Base-by-base conservation (phyloP, 2,888 invertebrate genomes). In the Aspidapion aeneum region DNA sequence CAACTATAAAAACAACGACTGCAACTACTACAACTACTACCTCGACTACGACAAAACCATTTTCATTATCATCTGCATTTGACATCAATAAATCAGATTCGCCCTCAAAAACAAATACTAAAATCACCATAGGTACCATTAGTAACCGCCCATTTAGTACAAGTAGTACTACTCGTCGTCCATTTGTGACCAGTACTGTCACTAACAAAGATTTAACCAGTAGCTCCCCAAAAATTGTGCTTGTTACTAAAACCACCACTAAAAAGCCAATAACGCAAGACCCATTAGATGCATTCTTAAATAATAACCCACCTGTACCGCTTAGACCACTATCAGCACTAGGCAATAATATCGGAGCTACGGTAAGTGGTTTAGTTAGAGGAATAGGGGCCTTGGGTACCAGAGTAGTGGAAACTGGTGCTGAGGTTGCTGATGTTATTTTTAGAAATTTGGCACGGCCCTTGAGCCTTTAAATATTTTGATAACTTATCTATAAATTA, bases 401-500 rank as follows among this genome's bases (percentile, higher is more conserved):
- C 9, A 75, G 73, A 64, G 77, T 78, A 7, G 73, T 79, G 57
- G 71, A 73, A 66, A 76, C 78, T 7, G 78, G 79, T 20, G 75
- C 75, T 48, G 73, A 75, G 68, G 72, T 80, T 59, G 79, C 79
- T 21, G 76, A 75, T 58, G 75, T 74, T 68, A 75, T 80, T 5
- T 57, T 72, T 21, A 73, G 68, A 60, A 73, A 64, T 62, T 65
- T 73, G 7, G 62, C 67, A 7, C 64, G 67, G 52, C 72, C 72
- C 3, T 62, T 72, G 12, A 49, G 17, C 55, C 2, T 56, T 22
- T 59, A 59, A 35, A 35, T n/a, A n/a, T n/a, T n/a, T n/a, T n/a
- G n/a, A n/a, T n/a, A n/a, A n/a, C n/a, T n/a, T n/a, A n/a, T n/a
- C n/a, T n/a, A n/a, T n/a, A n/a, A n/a, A n/a, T n/a, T n/a, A n/a